Percentiles rank a stretch among this genome's conserved stretches.
phyloP scores from a whole-genome alignment of 2,113 vertebrate genomes.

The Erythrocercus mccallii region DNA sequence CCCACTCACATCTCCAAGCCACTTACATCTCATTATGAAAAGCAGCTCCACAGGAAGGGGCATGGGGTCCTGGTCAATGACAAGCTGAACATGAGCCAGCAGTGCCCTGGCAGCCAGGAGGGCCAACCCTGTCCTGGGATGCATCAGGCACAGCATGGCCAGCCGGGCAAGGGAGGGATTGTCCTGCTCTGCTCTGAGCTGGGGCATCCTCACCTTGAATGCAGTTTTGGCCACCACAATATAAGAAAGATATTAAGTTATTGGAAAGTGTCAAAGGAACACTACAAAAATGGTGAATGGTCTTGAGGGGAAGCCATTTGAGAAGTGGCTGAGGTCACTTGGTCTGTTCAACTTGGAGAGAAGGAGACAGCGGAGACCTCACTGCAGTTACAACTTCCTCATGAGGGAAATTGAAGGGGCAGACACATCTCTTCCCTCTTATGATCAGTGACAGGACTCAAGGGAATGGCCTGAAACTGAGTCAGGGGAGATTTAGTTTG shows the following conservation, averaged over 20 bases:
- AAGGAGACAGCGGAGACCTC: neutral
- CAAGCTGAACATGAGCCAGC: neutral
- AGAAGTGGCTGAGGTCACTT: neutral
- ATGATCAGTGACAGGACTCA: neutral
- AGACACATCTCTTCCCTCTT: too few species aligned
- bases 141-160: fast-evolving
- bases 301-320: neutral
- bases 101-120: neutral
- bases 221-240: neutral
- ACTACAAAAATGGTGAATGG: neutral
- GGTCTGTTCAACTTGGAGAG: neutral
- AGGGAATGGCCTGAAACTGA: neutral
- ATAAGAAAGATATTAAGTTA: neutral
- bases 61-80: fast-evolving
- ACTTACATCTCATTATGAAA: neutral
- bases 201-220: fast-evolving
- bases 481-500: neutral
- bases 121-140: fast-evolving
- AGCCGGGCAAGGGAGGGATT: fast-evolving
- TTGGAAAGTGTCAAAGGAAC: neutral
- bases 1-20: neutral
- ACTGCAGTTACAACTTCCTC: too few species aligned
- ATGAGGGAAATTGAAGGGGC: fast-evolving
- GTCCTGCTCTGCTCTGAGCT: neutral
- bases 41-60: fast-evolving